Conservation (phyloP, 2,797 vertebrate species). For the Emydoidea blandingii region DNA sequence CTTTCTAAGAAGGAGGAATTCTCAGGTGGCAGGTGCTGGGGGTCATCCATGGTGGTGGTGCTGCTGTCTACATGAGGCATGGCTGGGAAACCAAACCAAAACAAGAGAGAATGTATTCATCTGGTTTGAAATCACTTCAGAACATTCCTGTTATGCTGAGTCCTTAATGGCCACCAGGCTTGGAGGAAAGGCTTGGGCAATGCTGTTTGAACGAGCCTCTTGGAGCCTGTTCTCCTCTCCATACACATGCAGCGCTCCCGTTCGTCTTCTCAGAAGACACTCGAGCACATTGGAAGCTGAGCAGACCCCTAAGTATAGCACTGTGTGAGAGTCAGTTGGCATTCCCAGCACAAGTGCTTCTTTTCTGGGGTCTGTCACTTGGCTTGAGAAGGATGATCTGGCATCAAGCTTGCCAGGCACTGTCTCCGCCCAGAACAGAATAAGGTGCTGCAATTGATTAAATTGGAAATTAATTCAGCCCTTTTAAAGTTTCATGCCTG, state of each 20-base stretch:
- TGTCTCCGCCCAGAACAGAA: background rate
- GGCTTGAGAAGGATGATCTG: background rate
- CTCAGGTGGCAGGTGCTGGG: conserved; percentile 74
- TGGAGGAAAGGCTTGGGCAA: background rate
- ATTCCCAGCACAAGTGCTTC: background rate
- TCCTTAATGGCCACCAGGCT: background rate
- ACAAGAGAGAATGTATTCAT: background rate
- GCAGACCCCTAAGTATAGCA: background rate
- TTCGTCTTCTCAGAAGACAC: background rate
- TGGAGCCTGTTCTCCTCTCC: background rate
- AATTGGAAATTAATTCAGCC: no score
- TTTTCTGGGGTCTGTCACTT: background rate
- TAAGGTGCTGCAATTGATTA: background rate
- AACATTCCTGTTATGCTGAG: background rate
- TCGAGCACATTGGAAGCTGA: background rate
- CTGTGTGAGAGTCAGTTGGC: background rate
- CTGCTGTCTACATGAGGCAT: accelerated
- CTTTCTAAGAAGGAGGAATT: conserved; percentile 84
- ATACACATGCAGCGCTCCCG: background rate
- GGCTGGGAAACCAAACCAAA: background rate
- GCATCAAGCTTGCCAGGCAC: background rate
- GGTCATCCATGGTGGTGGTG: conserved; percentile 61
- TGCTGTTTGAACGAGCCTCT: background rate
- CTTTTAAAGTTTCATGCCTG: no score
- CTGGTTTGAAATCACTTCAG: background rate